Evolutionary conservation across 2,888 invertebrate genomes (phyloP).

Genomic region (Synanthedon myopaeformis): DNA sequence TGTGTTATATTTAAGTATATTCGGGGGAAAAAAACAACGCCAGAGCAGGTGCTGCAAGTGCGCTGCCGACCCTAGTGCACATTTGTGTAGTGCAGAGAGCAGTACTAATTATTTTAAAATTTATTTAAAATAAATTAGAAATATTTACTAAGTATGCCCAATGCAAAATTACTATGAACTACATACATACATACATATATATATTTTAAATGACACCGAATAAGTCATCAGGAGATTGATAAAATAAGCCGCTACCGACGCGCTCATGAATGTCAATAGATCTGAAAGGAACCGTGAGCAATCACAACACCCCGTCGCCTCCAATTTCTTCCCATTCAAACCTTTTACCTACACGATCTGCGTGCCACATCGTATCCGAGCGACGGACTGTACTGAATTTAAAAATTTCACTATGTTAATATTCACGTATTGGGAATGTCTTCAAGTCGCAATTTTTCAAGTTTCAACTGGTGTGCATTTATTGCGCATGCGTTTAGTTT

Average conservation of each 20-base stretch:
- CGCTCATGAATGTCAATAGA: constrained; percentile 28
- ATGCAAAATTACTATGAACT: too few species aligned
- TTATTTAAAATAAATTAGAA: too few species aligned
- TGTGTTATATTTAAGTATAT: too few species aligned
- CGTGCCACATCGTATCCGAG: constrained; percentile 1
- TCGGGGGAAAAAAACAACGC: too few species aligned
- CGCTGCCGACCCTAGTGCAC: too few species aligned
- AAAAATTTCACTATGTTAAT: neutral
- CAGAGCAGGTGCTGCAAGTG: too few species aligned
- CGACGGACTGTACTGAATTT: constrained; percentile 1
- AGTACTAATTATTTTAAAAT: too few species aligned
- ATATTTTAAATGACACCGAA: neutral
- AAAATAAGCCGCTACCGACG: neutral
- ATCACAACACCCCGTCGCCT: constrained; percentile 25
- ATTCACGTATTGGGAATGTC: neutral
- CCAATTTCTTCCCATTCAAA: constrained; percentile 47
- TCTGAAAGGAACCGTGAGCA: constrained; percentile 18
- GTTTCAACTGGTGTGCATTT: too few species aligned
- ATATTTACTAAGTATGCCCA: too few species aligned
- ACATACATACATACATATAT: too few species aligned
- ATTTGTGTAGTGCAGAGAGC: too few species aligned
- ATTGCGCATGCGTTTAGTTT: too few species aligned
- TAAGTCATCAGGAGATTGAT: neutral
- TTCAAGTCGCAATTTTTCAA: neutral
- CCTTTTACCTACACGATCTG: constrained; percentile 12